phyloP scores from a whole-genome alignment of 1,140 invertebrate species.

The Neoseiulus cucumeris region DNA sequence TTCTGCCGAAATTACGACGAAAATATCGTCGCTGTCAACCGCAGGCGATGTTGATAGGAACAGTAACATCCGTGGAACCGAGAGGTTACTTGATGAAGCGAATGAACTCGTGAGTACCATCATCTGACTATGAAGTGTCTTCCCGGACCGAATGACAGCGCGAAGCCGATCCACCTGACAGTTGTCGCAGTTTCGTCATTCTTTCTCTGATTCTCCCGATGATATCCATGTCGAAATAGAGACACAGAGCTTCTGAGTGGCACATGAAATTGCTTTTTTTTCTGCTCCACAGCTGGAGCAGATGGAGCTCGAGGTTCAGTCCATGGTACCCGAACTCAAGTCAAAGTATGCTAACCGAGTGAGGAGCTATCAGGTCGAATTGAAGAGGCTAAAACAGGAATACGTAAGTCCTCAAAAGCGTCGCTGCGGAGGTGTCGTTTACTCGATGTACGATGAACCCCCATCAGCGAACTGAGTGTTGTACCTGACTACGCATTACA shows the following conservation, averaged over 20 bases:
- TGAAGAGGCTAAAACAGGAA: conserved; percentile 56
- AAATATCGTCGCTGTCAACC: conserved; percentile 40
- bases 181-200: no score
- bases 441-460: no score
- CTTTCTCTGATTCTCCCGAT: no score
- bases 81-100: conserved; percentile 55
- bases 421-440: no score
- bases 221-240: no score
- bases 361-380: conserved; percentile 62
- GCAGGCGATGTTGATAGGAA: conserved; percentile 37
- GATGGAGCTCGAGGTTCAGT: conserved; percentile 69
- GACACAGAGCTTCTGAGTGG: no score
- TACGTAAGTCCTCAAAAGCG: conserved; percentile 37
- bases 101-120: conserved; percentile 48
- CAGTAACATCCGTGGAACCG: conserved; percentile 42
- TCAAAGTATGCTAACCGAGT: conserved; percentile 51
- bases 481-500: no score
- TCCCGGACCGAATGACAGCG: no score
- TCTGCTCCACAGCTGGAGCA: conserved; percentile 47
- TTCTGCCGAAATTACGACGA: conserved; percentile 57
- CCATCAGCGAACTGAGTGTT: no score
- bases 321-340: conserved; percentile 41
- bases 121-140: no score
- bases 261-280: neutral
- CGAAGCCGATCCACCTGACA: no score